phyloP scores from a whole-genome alignment of 2,888 invertebrate genomes.

The Chrysolina americana region DNA sequence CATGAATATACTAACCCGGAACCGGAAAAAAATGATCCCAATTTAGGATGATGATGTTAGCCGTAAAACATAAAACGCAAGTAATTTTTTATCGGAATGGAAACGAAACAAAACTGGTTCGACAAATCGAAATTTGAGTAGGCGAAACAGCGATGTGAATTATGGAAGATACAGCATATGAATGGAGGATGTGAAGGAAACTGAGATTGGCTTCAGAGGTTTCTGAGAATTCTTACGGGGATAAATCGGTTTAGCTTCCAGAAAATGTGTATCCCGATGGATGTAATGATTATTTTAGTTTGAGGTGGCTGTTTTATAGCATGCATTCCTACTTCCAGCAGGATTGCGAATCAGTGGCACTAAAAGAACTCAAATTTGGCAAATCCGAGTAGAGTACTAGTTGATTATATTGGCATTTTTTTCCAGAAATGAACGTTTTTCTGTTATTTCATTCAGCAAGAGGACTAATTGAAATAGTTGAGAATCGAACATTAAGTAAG shows the following conservation, averaged over 20 bases:
- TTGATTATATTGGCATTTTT: too few relatives aligned
- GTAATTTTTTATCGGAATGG: constrained; percentile 21
- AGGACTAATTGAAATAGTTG: too few relatives aligned
- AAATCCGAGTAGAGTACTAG: too few relatives aligned
- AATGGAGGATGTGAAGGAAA: not conserved
- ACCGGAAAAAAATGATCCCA: constrained; percentile 18
- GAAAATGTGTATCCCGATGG: not conserved
- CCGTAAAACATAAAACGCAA: constrained; percentile 14
- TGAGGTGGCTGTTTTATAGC: too few relatives aligned
- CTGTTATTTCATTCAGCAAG: too few relatives aligned
- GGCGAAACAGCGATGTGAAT: constrained; percentile 2
- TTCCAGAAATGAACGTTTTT: too few relatives aligned
- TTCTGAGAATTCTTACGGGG: not conserved
- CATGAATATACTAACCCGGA: constrained; percentile 17
- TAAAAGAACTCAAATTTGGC: too few relatives aligned
- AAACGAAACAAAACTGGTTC: constrained; percentile 19
- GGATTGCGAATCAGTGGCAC: too few relatives aligned
- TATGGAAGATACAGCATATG: not conserved
- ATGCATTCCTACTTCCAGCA: too few relatives aligned
- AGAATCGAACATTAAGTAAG: too few relatives aligned
- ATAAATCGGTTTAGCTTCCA: not conserved
- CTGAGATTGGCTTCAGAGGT: not conserved
- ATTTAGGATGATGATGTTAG: constrained; percentile 20
- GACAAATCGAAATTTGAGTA: constrained; percentile 21
- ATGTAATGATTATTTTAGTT: too few relatives aligned